Evolutionary conservation across 35 echinoderm and acorn worm species (phyloP).

Genomic region (Holothuria glaberrima): DNA sequence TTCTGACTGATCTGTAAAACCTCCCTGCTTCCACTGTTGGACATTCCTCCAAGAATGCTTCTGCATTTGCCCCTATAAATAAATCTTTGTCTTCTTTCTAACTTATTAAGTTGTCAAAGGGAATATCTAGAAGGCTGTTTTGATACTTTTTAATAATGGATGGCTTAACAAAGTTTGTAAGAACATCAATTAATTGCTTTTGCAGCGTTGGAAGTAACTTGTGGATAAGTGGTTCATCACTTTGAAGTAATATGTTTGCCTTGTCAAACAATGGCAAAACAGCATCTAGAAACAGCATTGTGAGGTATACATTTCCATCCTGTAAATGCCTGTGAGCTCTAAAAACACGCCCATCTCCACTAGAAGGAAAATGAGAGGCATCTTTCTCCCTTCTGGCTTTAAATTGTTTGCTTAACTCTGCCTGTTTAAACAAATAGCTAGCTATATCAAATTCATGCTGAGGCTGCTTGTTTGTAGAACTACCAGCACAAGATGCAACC

Average conservation of each 20-base stretch:
- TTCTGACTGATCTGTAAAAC: conserved; percentile 22
- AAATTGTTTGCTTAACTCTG: not conserved
- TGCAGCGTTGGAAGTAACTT: conserved; percentile 23
- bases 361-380: not conserved
- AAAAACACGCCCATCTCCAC: conserved; percentile 4
- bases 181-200: conserved; percentile 6
- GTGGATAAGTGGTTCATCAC: conserved; percentile 40
- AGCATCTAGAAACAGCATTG: conserved; percentile 19
- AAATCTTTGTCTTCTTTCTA: not conserved
- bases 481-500: not conserved
- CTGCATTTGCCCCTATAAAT: conserved; percentile 9
- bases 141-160: conserved; percentile 11
- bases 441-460: not conserved
- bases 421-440: conserved; percentile 19
- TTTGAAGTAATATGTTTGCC: conserved; percentile 9
- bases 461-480: conserved; percentile 9
- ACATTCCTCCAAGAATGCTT: conserved; percentile 1
- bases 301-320: not conserved
- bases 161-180: conserved; percentile 28
- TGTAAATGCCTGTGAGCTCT: not conserved
- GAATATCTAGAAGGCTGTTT: not conserved
- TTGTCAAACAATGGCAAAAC: conserved; percentile 7
- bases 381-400: not conserved
- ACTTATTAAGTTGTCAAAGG: not conserved
- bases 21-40: conserved; percentile 8